phyloP scores from a whole-genome alignment of 2,113 vertebrate species.

The Pollachius pollachius region DNA sequence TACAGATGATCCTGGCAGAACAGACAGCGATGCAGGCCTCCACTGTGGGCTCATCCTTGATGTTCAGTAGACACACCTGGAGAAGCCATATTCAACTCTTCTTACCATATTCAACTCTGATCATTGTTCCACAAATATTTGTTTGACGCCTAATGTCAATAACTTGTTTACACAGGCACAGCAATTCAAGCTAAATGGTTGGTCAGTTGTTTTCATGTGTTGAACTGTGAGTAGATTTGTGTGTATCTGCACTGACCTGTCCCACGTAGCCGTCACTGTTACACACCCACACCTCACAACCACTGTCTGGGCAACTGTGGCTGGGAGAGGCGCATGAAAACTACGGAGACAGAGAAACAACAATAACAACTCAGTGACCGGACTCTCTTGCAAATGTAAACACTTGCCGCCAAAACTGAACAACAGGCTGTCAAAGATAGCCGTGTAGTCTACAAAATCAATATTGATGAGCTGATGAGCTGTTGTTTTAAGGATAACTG shows the following conservation, averaged over 20 bases:
- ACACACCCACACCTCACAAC: slow-evolving; percentile 96
- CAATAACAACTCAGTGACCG: neutral
- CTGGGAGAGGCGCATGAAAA: slow-evolving; percentile 98
- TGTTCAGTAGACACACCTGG: slow-evolving; percentile 90
- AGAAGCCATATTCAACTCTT: neutral
- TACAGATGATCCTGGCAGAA: slow-evolving; percentile 95
- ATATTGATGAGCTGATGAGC: no score
- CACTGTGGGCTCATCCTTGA: slow-evolving; percentile 91
- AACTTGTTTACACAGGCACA: neutral
- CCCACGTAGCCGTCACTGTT: slow-evolving; percentile 98
- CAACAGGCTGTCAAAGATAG: no score
- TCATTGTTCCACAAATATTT: no score
- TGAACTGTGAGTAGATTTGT: neutral
- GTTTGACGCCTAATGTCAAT: neutral
- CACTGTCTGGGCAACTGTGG: slow-evolving; percentile 84
- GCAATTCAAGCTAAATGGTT: no score
- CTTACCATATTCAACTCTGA: neutral
- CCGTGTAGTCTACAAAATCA: no score
- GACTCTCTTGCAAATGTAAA: neutral
- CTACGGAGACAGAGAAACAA: slow-evolving; percentile 58
- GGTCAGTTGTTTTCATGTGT: no score
- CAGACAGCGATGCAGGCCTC: slow-evolving; percentile 98
- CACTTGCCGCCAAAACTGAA: no score
- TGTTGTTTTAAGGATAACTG: no score
- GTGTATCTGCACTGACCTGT: slow-evolving; percentile 78